Percentiles rank a stretch among this genome's conserved stretches.
Conservation (phyloP, 2,113 vertebrate genomes). For the Telmatochromis sp. region DNA sequence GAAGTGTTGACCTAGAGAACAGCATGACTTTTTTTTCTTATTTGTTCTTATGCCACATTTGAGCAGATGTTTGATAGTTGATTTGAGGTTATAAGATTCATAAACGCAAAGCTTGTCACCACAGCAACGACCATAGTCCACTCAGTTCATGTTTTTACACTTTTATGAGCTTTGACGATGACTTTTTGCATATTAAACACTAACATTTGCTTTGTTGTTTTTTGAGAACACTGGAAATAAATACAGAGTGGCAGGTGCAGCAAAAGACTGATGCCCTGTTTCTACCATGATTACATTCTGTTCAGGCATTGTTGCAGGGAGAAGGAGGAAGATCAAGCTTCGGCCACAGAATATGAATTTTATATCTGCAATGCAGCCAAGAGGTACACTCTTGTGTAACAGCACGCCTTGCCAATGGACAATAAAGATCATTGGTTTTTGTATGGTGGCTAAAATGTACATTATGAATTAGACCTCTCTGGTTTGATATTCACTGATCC, state of each 20-base stretch:
- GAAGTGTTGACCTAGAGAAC: neutral
- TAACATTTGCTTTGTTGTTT: neutral
- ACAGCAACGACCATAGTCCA: neutral
- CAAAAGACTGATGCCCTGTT: conserved; percentile 6
- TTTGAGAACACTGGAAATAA: neutral
- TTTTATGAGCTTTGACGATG: neutral
- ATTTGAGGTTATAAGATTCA: neutral
- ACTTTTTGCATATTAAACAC: neutral
- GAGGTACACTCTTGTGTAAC: conserved; percentile 24
- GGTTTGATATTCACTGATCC: neutral
- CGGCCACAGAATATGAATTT: conserved; percentile 70
- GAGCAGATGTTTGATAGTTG: neutral
- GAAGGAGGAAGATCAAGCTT: conserved; percentile 49
- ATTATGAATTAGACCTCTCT: neutral
- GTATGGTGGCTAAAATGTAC: neutral
- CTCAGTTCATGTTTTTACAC: neutral
- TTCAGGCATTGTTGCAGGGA: conserved; percentile 60
- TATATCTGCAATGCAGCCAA: conserved; percentile 69
- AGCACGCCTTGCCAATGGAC: neutral
- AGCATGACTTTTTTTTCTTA: neutral
- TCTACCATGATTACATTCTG: conserved; percentile 55
- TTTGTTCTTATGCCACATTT: neutral
- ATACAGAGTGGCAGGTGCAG: neutral
- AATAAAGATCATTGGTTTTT: neutral
- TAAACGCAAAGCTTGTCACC: neutral